Evolutionary conservation across 1,140 invertebrate species (phyloP).

Genomic region (Vollenhovia emeryi): DNA sequence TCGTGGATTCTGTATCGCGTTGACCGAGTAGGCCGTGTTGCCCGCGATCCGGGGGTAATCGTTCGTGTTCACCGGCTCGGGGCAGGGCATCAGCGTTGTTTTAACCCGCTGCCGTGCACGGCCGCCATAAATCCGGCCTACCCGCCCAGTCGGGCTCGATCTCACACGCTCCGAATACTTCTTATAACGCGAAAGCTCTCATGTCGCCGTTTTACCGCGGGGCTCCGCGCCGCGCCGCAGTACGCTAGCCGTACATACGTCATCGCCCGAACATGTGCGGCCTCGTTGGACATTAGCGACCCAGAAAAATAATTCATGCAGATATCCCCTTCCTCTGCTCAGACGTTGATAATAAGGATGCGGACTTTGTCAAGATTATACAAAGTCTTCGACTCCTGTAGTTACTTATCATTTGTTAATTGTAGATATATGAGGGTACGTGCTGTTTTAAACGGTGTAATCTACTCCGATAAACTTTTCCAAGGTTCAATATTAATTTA

Average conservation of each 20-base stretch:
- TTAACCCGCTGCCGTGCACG: conserved; percentile 79
- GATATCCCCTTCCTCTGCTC: neutral
- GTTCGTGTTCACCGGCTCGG: conserved; percentile 64
- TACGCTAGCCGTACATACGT: neutral
- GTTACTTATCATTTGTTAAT: neutral
- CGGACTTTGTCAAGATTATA: neutral
- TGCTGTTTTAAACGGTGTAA: neutral
- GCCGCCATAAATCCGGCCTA: conserved; percentile 81
- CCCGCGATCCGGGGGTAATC: conserved; percentile 64
- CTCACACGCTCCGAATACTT: conserved; percentile 79
- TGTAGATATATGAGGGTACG: no score
- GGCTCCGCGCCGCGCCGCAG: neutral
- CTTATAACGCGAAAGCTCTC: conserved; percentile 77
- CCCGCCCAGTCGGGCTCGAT: conserved; percentile 76
- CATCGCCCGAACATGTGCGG: conserved; percentile 34
- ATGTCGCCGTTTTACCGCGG: conserved; percentile 71
- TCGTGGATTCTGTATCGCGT: conserved; percentile 38
- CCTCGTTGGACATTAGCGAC: conserved; percentile 40
- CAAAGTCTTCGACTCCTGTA: neutral
- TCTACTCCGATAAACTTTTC: neutral
- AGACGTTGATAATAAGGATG: conserved; percentile 2
- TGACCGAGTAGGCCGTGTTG: conserved; percentile 42
- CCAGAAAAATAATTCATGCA: conserved; percentile 69
- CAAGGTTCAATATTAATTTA: neutral
- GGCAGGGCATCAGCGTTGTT: conserved; percentile 70